Percentiles rank a stretch among this genome's conserved stretches.
phyloP scores from a whole-genome alignment of 92 coral and sea anemone genomes.

The Zoanthus solanderi region DNA sequence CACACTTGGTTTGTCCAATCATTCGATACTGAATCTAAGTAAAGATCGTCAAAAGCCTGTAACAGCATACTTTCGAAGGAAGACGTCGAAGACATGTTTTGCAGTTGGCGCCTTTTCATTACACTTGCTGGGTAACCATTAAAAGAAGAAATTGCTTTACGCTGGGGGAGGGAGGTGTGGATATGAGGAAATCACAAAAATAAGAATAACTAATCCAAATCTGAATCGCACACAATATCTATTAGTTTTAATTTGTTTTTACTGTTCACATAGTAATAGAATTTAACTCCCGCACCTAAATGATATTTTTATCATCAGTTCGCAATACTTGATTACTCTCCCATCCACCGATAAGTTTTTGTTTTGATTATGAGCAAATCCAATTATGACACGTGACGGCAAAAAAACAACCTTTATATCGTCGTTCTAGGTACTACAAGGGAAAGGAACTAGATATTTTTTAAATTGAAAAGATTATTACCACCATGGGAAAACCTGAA shows the following conservation, averaged over 20 bases:
- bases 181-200: not conserved
- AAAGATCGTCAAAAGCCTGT: constrained; percentile 70
- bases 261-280: not conserved
- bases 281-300: not conserved
- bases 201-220: not conserved
- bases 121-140: constrained; percentile 48
- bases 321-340: not conserved
- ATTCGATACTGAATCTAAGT: constrained; percentile 68
- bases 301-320: not conserved
- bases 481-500: constrained; percentile 53
- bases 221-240: not conserved
- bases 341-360: not conserved
- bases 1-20: constrained; percentile 91
- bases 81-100: constrained; percentile 41
- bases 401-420: not conserved
- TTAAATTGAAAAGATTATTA: not conserved
- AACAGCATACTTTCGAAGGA: constrained; percentile 62
- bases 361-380: constrained; percentile 10
- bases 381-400: constrained; percentile 26
- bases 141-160: not conserved
- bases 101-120: constrained; percentile 75
- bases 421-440: not conserved
- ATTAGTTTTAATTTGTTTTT: not conserved
- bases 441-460: not conserved
- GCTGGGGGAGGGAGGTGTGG: constrained; percentile 1